A percentile compares a stretch with the other conserved stretches of the same genome.
Evolutionary conservation across 1,140 invertebrate species (phyloP).

Genomic region (Lanistes nyassanus): DNA sequence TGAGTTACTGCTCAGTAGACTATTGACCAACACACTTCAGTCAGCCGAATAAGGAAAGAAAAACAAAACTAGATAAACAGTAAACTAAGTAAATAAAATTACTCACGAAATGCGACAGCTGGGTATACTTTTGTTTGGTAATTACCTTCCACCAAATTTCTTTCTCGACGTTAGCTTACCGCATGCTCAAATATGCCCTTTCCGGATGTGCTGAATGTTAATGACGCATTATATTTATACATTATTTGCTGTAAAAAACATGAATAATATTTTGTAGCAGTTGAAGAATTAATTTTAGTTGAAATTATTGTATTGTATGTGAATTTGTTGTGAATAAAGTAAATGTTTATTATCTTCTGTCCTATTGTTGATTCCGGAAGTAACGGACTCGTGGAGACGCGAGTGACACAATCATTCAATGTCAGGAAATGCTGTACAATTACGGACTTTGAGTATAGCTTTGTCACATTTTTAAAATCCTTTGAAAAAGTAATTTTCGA

Average conservation of each 20-base stretch:
- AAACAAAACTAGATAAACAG: too few relatives aligned
- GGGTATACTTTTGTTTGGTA: neutral
- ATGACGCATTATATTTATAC: slow-evolving; percentile 4
- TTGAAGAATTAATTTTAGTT: neutral
- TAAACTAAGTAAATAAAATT: too few relatives aligned
- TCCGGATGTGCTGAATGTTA: neutral
- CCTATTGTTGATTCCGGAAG: slow-evolving; percentile 23
- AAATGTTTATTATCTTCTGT: neutral
- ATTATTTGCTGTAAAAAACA: neutral
- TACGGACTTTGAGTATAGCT: too few relatives aligned
- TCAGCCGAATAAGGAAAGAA: too few relatives aligned
- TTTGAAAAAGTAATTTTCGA: too few relatives aligned
- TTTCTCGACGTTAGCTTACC: neutral
- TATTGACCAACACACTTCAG: too few relatives aligned
- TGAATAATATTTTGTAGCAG: neutral
- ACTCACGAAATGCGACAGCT: too few relatives aligned
- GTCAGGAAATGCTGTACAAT: too few relatives aligned
- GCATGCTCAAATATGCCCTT: neutral
- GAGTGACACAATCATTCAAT: too few relatives aligned
- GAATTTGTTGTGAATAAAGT: neutral
- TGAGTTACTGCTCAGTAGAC: too few relatives aligned
- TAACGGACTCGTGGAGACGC: slow-evolving; percentile 1
- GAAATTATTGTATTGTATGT: neutral
- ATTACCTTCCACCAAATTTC: neutral
- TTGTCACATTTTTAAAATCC: too few relatives aligned